phyloP scores from a whole-genome alignment of 37 sponge, comb jelly and placozoan species.

The Oscarella lobularis region DNA sequence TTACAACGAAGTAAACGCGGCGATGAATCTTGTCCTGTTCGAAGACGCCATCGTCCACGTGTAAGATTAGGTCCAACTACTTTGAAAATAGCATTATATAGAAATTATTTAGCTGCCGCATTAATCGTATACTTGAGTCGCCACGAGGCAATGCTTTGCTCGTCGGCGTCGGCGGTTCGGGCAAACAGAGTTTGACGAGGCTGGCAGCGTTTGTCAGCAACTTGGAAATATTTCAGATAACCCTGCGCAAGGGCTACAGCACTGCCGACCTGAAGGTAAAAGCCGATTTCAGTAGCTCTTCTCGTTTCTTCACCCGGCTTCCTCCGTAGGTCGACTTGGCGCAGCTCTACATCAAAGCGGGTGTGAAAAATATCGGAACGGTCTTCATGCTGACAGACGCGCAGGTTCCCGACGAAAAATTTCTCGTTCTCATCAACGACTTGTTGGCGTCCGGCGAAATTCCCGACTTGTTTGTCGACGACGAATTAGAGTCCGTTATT shows the following conservation, averaged over 20 bases:
- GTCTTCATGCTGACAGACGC: constrained; percentile 97
- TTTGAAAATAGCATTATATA: not conserved
- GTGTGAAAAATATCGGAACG: constrained; percentile 79
- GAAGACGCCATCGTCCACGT: constrained; percentile 25
- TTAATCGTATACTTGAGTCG: constrained; percentile 93
- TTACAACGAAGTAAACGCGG: constrained; percentile 20
- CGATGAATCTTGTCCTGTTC: constrained; percentile 20
- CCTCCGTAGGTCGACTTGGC: constrained; percentile 97
- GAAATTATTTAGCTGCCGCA: constrained; percentile 57
- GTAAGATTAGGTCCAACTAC: no score
- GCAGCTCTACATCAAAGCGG: constrained; percentile 75
- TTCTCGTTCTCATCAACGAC: constrained; percentile 98
- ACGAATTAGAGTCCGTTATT: constrained; percentile 92
- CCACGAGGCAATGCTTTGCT: constrained; percentile 89
- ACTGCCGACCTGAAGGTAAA: constrained; percentile 83
- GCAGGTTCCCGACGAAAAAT: constrained; percentile 96
- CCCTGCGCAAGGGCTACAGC: constrained; percentile 88
- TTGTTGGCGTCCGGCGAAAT: constrained; percentile 96
- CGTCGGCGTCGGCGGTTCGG: constrained; percentile 99
- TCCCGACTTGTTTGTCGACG: constrained; percentile 90
- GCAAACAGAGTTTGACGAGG: constrained; percentile 96
- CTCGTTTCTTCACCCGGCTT: constrained; percentile 18
- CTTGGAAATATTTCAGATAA: constrained; percentile 96
- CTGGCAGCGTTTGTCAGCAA: constrained; percentile 96
- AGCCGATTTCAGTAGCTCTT: no score